Base-by-base conservation (phyloP, 2,888 invertebrate species). In the Dermolepida albohirtum region DNA sequence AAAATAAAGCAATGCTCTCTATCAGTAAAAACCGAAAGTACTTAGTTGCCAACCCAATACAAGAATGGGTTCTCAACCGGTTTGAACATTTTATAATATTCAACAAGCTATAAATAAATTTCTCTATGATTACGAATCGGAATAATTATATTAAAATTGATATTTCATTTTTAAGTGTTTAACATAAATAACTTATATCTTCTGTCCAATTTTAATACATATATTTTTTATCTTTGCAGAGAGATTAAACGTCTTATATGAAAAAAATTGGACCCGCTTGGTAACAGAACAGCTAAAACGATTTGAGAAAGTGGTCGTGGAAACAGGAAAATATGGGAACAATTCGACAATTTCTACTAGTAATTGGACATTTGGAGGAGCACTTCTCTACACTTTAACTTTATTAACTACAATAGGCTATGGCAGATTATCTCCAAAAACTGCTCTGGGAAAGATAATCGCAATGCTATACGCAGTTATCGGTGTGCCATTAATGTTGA, bases 371-470 rank as follows among this genome's bases (percentile, higher is more conserved):
- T 94, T 94, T 82, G 91, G 92, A 27, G 93, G 94, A 72, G 92
- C 95, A 1, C 82, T 95, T 17, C 87, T 95, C 54, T 95, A 94
- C 81, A 93, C 93, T 74, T 89, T 95, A 77, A 94, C 94, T 47
- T 88, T 95, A 76, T 92, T 95, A 80, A 95, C 95, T 72, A 95
- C 95, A 63, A 94, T 95, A 81, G 95, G 95, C 72, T 95, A 95
- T 81, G 95, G 94, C 55, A 93, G 93, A 81, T 88, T 94, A 22
- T 92, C 94, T 1, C 95, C 95, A 0, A 89, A 91, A 74, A 95
- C 95, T 10, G 88, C 92, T 11, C 88, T 90, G 29, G 95, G 95
- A 4, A 91, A 95, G 80, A 88, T 94, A 29, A 90, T 93, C 14
- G 94, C 95, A 4, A 94, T 96, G 78, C 86, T 94, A 43, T 96